phyloP scores from a whole-genome alignment of 2,888 invertebrate species.

The Rhaphigaster nebulosa region DNA sequence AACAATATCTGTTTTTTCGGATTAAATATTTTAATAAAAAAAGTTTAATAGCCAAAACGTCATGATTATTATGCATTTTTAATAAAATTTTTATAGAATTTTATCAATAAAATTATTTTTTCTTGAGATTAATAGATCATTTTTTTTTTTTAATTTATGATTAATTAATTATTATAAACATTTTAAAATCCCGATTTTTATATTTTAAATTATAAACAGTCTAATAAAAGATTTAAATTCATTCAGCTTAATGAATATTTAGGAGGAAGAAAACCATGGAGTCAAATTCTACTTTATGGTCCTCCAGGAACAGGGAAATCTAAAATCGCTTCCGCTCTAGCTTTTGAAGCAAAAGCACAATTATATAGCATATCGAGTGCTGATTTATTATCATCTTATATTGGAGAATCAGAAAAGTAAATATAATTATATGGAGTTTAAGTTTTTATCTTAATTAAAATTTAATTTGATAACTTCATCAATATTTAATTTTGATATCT shows the following conservation, averaged over 20 bases:
- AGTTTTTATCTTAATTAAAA: background rate
- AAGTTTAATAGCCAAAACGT: too few species aligned
- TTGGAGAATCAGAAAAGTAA: constrained; percentile 75
- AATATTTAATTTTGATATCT: background rate
- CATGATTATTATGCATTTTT: too few species aligned
- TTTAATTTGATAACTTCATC: background rate
- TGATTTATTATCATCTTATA: constrained; percentile 72
- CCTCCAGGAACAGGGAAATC: constrained; percentile 72
- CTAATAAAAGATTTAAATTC: too few species aligned
- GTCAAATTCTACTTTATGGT: constrained; percentile 72
- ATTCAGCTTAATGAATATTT: background rate
- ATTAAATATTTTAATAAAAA: too few species aligned
- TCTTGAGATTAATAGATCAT: too few species aligned
- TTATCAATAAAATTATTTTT: too few species aligned
- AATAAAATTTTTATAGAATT: too few species aligned
- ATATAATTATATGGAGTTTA: constrained; percentile 51
- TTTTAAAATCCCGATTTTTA: too few species aligned
- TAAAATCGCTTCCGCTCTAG: constrained; percentile 69
- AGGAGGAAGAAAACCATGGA: constrained; percentile 69
- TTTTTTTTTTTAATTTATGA: too few species aligned
- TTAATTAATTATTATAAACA: too few species aligned
- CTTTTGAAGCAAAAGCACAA: constrained; percentile 71
- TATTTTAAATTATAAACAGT: too few species aligned
- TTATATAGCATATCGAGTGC: constrained; percentile 72
- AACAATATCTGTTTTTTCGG: too few species aligned